Evolutionary conservation across 2,113 vertebrate genomes (phyloP), one percentile per base, ranked within the genome.

Genomic region (Pionites leucogaster): DNA sequence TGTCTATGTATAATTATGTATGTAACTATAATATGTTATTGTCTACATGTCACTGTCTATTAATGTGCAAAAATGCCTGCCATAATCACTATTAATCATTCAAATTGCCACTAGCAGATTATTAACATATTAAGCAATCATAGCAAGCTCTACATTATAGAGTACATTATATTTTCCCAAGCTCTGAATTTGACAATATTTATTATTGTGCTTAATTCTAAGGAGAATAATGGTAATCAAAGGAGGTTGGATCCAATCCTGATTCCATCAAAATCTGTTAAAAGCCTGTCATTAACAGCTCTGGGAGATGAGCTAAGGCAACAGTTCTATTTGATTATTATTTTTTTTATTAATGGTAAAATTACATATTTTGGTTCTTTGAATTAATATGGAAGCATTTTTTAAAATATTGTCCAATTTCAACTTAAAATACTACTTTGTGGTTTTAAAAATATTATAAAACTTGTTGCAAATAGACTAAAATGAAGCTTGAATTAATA

Each of bases 11-110:
- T 98, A 97, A 96, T 98, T 98, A 93, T 98, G 91, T 98, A 92
- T 98, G 96, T 98, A 98, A 98, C 96, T 98, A 95, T 98, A 83
- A 97, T 98, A 98, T 98, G 98, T 98, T 94, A 75, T 98, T 97
- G 98, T 98, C 97, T 97, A 95, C 96, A 93, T 92, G 91, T 98
- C 77, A 37, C 29, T 95, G 84, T 96, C 88, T 82, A 63, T 67
- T 96, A 96, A 96, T 92, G 53, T 95, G 85, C 94, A 68, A 88
- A 96, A 90, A 65, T 94, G 91, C 93, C 64, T 95, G 19, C 70
- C 70, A 16, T 90, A 90, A 92, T 92, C 49, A 63, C 47, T 10
- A 82, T 88, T 96, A 96, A 64, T 92, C 85, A 72, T 92, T 76
- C 77, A 75, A 93, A 91, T 78, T 94, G 70, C 44, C 35, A 37